These are phyloP conservation scores for Cotesia typhae DNA, from an alignment of 1,140 invertebrate genomes.

Conservation along the genomic window DNA sequence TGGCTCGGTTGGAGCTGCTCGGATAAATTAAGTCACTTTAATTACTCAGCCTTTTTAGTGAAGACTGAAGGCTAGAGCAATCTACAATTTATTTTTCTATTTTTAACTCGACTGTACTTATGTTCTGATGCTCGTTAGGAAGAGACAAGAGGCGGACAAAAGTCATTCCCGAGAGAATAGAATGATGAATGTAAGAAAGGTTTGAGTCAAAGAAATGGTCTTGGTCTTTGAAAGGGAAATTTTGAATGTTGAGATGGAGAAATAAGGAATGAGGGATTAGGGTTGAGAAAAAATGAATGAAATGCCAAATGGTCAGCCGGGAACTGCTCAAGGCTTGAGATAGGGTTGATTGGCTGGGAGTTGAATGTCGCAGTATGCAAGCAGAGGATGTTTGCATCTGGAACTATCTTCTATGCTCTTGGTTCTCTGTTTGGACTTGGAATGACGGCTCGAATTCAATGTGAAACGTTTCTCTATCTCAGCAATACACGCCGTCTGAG, in stretches of 20 bases:
- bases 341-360: conserved; percentile 32
- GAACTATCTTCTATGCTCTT: conserved; percentile 45
- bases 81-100: too few relatives aligned
- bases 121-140: too few relatives aligned
- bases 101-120: too few relatives aligned
- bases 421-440: conserved; percentile 61
- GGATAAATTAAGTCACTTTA: conserved; percentile 25
- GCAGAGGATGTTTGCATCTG: conserved; percentile 58
- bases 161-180: too few relatives aligned
- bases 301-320: conserved; percentile 63
- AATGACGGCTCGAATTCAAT: conserved; percentile 63
- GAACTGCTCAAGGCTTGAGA: conserved; percentile 41
- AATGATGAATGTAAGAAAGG: too few relatives aligned
- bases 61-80: too few relatives aligned
- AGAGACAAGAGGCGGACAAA: too few relatives aligned
- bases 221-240: too few relatives aligned
- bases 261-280: not conserved
- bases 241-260: too few relatives aligned
- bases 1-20: not conserved
- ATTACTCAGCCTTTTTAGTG: not conserved
- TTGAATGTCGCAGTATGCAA: conserved; percentile 44
- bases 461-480: conserved; percentile 32
- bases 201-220: too few relatives aligned
- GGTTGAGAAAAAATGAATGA: conserved; percentile 51
- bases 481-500: too few relatives aligned